Base-by-base conservation (phyloP, 2,888 invertebrate genomes). In the Pristionchus entomophagus region DNA sequence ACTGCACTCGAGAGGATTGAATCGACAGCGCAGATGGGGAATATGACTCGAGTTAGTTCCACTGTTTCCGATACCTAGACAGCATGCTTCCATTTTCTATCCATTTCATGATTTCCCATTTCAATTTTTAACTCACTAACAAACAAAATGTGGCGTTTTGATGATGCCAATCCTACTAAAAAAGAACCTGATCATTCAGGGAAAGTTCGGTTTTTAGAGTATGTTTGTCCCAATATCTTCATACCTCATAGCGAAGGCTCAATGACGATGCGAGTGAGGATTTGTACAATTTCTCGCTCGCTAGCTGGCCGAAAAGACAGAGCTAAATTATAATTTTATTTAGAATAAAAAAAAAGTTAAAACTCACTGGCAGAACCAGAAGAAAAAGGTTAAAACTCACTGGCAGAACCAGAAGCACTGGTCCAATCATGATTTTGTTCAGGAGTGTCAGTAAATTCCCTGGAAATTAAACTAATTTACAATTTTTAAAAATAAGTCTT, bases 21-120 rank as follows among this genome's bases (percentile, higher is more conserved):
- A 41, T 73, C 73, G 26, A 73, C 41, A 17, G 41, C 73, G 26
- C 73, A 73, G 4, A 73, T 73, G 41, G 73, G 73, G 26, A 73
- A 73, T n/a, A 73, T 73, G 10, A 73, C 73, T 26, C 73, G 73
- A 22, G 73, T 73, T 17, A 73, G 26, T 14, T 73, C 73, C 10
- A 73, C 45, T 41, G 73, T 73, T 12, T 73, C 73, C 10, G 73
- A 73, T 0, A 73, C 73, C 73, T 73, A 26, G 6, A 32, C 29
- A 62, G 0, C 14, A 45, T 45, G 45, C n/a, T n/a, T n/a, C n/a
- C n/a, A n/a, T n/a, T n/a, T n/a, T n/a, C n/a, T n/a, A n/a, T n/a
- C n/a, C n/a, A n/a, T n/a, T n/a, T n/a, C n/a, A n/a, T n/a, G n/a
- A n/a, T n/a, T n/a, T n/a, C n/a, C n/a, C n/a, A n/a, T n/a, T n/a